These are phyloP conservation scores for Drosophila lacteicornis DNA, from an alignment of 1,140 invertebrate genomes.

Conservation along the genomic window DNA sequence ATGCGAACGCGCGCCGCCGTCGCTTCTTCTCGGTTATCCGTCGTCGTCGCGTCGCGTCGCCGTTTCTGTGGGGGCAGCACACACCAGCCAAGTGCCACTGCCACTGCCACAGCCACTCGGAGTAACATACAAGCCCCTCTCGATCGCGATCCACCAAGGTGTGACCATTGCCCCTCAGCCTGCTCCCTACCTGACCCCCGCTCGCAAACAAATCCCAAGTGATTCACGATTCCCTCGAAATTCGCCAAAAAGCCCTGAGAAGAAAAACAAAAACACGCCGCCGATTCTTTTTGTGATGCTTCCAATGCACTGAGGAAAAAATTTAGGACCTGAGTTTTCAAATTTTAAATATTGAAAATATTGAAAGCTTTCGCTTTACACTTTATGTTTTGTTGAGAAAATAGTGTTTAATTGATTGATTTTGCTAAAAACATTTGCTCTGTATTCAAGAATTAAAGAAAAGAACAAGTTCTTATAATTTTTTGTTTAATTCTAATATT, in stretches of 20 bases:
- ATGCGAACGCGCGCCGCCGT: conserved; percentile 58
- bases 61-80: conserved; percentile 22
- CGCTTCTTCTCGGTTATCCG: conserved; percentile 32
- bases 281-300: conserved; percentile 13
- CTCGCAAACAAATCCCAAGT: conserved; percentile 12
- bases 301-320: neutral
- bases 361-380: too few relatives aligned
- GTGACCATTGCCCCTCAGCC: conserved; percentile 31
- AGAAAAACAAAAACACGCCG: neutral
- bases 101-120: conserved; percentile 7
- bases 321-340: neutral
- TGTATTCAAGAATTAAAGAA: too few relatives aligned
- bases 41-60: conserved; percentile 12
- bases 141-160: conserved; percentile 40
- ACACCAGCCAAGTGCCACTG: conserved; percentile 2
- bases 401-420: too few relatives aligned
- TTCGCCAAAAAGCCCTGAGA: conserved; percentile 24
- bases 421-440: too few relatives aligned
- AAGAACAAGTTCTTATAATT: too few relatives aligned
- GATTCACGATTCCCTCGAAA: conserved; percentile 41
- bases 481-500: neutral
- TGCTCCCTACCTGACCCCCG: conserved; percentile 29
- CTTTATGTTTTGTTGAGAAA: too few relatives aligned
- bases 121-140: conserved; percentile 10
- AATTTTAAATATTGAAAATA: too few relatives aligned